Base-by-base conservation (phyloP, 1,140 invertebrate genomes). In the Acromyrmex heyeri region DNA sequence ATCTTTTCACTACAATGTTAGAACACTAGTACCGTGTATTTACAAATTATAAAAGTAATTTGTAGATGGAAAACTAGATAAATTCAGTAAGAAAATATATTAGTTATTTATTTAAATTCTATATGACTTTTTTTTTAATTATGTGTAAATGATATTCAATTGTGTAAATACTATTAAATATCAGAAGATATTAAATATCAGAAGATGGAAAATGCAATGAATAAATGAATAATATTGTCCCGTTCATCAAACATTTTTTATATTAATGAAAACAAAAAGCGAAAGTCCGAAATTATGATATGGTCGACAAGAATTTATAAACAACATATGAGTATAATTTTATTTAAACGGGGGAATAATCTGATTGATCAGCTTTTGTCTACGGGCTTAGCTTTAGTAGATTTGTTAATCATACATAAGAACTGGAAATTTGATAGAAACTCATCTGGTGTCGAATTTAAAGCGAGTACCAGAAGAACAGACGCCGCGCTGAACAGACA, bases 401-500 rank as follows among this genome's bases (percentile, higher is more conserved):
- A 24, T 73, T 38, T 82, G 38, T 82, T 82, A 82, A 82, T 82
- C 79, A 72, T 34, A 38, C 50, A 30, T 55, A 57, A 82, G 53
- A 82, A 82, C 34, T 12, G 21, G 14, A 72, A 82, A 64, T 82
- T 72, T 3, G 78, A 53, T 59, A 55, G 64, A 70, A 72, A 24
- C 55, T 72, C 67, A 48, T 82, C 79, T 57, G 18, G 55, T 34
- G 30, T 44, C 79, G 38, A 82, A 72, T 82, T 73, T 59, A 21
- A 82, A 55, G 48, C 24, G 55, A 72, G 38, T 38, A 59, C 18
- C 65, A 34, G 10, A 72, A 27, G 78, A 72, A 72, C 30, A 34
- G 53, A 72, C 21, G 3, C 64, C 50, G 3, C 18, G 53, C 12
- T 38, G 24, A 65, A 65, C 64, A 65, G 64, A 21, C n/a, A 24